A percentile compares a stretch with the other conserved stretches of the same genome.
Conservation (phyloP, 2,888 invertebrate species). For the Theristus sp. region DNA sequence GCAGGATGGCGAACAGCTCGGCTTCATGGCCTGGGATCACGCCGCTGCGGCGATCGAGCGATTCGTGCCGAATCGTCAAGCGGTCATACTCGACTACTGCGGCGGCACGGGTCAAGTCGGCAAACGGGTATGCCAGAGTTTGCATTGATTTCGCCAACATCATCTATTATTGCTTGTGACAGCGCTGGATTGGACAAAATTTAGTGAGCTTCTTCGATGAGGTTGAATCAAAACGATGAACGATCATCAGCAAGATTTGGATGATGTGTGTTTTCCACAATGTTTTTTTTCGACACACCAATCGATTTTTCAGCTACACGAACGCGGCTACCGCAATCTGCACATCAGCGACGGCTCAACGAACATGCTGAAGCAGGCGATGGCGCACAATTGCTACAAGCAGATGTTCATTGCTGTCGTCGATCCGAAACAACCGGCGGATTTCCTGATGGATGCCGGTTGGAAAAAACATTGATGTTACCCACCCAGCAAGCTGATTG, state of each 20-base stretch:
- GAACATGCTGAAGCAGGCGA: background rate
- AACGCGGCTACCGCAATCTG: background rate
- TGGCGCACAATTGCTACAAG: background rate
- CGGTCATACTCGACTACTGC: background rate
- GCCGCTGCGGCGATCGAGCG: background rate
- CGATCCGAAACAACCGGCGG: background rate
- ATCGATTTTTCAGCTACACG: background rate
- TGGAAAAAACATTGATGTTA: background rate
- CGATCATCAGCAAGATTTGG: too few relatives aligned
- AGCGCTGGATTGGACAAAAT: too few relatives aligned
- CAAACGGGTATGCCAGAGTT: background rate
- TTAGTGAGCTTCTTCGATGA: too few relatives aligned
- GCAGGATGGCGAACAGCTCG: background rate
- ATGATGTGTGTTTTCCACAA: too few relatives aligned
- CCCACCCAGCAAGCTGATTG: background rate
- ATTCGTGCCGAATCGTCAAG: background rate
- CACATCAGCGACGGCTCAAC: background rate
- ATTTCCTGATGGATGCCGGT: background rate
- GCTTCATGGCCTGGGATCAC: background rate
- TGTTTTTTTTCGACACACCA: too few relatives aligned
- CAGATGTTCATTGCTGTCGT: background rate
- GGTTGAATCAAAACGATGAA: too few relatives aligned
- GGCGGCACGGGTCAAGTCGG: background rate
- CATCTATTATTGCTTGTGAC: too few relatives aligned
- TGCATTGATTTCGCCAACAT: too few relatives aligned